These are phyloP conservation scores for Steatornis caripensis DNA, from an alignment of 2,113 vertebrate genomes.

Conservation along the genomic window DNA sequence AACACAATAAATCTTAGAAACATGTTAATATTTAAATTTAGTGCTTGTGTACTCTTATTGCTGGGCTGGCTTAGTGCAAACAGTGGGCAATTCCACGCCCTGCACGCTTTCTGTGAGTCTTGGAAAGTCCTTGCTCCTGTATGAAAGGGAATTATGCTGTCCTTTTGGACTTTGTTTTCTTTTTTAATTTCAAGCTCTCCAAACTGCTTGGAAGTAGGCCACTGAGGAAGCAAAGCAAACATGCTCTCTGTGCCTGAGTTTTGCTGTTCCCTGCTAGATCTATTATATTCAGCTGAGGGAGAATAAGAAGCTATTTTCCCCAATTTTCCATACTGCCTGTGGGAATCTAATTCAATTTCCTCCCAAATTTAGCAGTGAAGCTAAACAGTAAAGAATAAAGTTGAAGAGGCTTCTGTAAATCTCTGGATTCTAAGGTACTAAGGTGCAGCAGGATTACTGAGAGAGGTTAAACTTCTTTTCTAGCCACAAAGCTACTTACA, in stretches of 20 bases:
- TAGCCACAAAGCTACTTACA: conserved; percentile 62
- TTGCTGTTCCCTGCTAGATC: conserved; percentile 63
- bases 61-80: not conserved
- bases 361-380: conserved; percentile 68
- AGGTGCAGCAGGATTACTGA: conserved; percentile 38
- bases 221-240: conserved; percentile 39
- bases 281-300: conserved; percentile 69
- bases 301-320: conserved; percentile 77
- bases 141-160: not conserved
- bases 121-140: not conserved
- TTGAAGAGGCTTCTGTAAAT: conserved; percentile 75
- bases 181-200: conserved; percentile 51
- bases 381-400: conserved; percentile 59
- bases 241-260: not conserved
- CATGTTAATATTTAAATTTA: not conserved
- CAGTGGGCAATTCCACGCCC: not conserved
- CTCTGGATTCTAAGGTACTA: conserved; percentile 67
- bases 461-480: conserved; percentile 52
- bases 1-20: not conserved
- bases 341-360: conserved; percentile 86
- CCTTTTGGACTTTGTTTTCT: conserved; percentile 6
- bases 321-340: conserved; percentile 79
- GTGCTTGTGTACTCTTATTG: not conserved
- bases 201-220: conserved; percentile 55
- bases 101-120: not conserved